These are phyloP conservation scores for Alviniconcha marisindica DNA, from an alignment of 1,140 invertebrate species.

Conservation along the genomic window DNA sequence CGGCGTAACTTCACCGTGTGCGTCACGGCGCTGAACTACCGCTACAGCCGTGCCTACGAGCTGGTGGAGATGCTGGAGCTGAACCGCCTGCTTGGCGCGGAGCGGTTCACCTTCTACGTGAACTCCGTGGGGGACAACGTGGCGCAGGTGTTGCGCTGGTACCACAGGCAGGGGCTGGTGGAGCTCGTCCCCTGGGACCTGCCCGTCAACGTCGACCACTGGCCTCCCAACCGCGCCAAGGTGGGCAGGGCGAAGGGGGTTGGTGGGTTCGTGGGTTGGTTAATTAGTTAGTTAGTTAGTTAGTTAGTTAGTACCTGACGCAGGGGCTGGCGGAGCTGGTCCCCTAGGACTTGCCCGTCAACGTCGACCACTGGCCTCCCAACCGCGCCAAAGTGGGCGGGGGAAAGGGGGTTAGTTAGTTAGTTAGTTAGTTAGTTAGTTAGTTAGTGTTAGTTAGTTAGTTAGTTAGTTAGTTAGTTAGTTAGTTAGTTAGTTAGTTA, in stretches of 20 bases:
- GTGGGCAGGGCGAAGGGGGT: too few species aligned
- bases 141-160: slow-evolving; percentile 82
- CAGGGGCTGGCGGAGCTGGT: slow-evolving; percentile 84
- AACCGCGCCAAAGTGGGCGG: slow-evolving; percentile 20
- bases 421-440: too few species aligned
- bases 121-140: slow-evolving; percentile 89
- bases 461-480: neutral
- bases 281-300: neutral
- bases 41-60: slow-evolving; percentile 86
- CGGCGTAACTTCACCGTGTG: slow-evolving; percentile 85
- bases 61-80: slow-evolving; percentile 95
- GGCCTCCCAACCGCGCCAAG: slow-evolving; percentile 41
- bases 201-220: slow-evolving; percentile 80
- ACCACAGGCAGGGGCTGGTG: slow-evolving; percentile 80
- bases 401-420: too few species aligned
- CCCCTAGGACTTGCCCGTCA: slow-evolving; percentile 90
- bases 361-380: slow-evolving; percentile 52
- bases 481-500: neutral
- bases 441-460: neutral
- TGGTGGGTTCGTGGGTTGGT: neutral
- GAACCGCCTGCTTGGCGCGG: slow-evolving; percentile 89
- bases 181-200: slow-evolving; percentile 90
- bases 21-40: slow-evolving; percentile 94
- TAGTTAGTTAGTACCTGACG: slow-evolving; percentile 83
- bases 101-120: slow-evolving; percentile 95